Conservation (phyloP, 1,140 invertebrate species). For the Bilobella aurantiaca region DNA sequence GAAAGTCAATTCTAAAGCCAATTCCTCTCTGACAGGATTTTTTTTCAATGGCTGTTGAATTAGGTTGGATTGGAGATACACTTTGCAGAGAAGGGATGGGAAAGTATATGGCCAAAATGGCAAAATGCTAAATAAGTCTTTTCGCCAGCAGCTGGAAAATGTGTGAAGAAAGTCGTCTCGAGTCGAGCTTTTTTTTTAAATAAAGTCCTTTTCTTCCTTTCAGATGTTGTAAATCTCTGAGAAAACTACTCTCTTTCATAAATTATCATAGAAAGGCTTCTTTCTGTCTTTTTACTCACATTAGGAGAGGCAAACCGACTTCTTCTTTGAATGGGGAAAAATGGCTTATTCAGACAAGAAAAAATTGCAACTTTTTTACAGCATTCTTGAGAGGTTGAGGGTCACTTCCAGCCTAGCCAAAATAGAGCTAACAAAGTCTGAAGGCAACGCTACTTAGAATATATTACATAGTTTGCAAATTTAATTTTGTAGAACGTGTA, state of each 20-base stretch:
- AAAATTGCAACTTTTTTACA: not conserved
- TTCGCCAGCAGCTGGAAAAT: too few relatives aligned
- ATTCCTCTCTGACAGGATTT: too few relatives aligned
- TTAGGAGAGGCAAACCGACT: not conserved
- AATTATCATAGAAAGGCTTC: constrained; percentile 3
- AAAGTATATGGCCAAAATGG: constrained; percentile 1
- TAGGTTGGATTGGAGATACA: too few relatives aligned
- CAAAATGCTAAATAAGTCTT: not conserved
- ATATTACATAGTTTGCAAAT: too few relatives aligned
- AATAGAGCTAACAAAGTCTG: too few relatives aligned
- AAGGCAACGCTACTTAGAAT: too few relatives aligned
- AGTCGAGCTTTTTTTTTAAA: not conserved
- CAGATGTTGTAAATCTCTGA: constrained; percentile 5
- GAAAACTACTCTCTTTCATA: constrained; percentile 8
- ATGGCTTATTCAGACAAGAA: not conserved
- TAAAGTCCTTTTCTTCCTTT: not conserved
- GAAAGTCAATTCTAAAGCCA: too few relatives aligned
- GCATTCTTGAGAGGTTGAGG: not conserved
- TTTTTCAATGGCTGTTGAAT: too few relatives aligned
- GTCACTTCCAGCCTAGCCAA: too few relatives aligned
- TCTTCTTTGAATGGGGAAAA: not conserved
- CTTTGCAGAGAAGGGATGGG: too few relatives aligned
- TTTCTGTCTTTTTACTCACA: constrained; percentile 1
- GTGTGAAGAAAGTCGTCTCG: constrained; percentile 7
- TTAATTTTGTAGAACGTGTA: too few relatives aligned